Conservation (phyloP, 2,113 vertebrate species). For the Tichodroma muraria region DNA sequence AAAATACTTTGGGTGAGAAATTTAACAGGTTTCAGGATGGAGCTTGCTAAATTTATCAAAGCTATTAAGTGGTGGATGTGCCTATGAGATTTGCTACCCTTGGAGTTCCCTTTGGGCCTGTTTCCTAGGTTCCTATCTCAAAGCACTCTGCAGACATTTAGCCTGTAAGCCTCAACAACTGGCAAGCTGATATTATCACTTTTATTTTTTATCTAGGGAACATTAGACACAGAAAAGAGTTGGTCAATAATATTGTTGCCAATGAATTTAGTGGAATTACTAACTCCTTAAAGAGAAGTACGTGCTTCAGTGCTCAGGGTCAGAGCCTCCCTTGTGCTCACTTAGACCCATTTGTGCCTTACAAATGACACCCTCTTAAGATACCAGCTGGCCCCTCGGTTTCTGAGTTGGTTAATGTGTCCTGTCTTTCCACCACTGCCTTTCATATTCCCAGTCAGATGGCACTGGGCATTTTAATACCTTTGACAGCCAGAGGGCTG, state of each 20-base stretch:
- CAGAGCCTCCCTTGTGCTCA: neutral
- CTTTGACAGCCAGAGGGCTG: neutral
- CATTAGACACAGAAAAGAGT: neutral
- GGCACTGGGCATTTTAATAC: neutral
- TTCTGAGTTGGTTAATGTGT: neutral
- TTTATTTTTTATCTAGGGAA: constrained; percentile 28
- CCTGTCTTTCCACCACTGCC: neutral
- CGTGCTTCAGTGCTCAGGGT: neutral
- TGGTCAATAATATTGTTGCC: constrained; percentile 11
- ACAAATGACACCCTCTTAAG: neutral
- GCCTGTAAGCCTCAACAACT: constrained; percentile 29
- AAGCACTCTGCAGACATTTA: constrained; percentile 32
- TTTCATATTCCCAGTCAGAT: neutral
- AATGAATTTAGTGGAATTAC: neutral
- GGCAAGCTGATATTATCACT: constrained; percentile 21
- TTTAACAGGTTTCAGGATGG: neutral
- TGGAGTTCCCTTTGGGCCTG: neutral
- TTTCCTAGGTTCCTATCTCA: constrained; percentile 42
- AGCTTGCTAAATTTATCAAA: neutral
- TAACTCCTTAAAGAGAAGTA: neutral
- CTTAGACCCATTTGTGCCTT: neutral
- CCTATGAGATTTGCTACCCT: neutral
- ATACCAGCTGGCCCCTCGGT: neutral
- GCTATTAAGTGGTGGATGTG: neutral
- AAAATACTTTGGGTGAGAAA: constrained; percentile 2